phyloP scores from a whole-genome alignment of 2,888 invertebrate genomes.

The Frankliniella intonsa region DNA sequence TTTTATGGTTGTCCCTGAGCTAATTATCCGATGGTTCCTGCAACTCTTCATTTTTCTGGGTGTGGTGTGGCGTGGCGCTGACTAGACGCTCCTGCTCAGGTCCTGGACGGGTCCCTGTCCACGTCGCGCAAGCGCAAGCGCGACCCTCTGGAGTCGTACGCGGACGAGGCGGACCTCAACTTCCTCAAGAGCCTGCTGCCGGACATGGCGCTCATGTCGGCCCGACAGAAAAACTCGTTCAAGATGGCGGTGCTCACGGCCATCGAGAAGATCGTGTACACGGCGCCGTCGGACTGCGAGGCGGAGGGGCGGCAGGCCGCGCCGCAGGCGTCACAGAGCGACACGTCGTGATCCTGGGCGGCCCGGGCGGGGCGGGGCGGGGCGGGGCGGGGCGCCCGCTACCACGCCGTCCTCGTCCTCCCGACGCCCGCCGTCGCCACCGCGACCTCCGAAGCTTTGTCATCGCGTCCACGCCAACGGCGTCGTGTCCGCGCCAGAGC shows the following conservation, averaged over 20 bases:
- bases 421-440: no score
- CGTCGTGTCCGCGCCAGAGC: neutral
- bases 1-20: no score
- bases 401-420: no score
- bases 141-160: conserved; percentile 2
- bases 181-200: conserved; percentile 54
- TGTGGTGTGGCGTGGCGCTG: neutral
- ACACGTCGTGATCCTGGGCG: neutral
- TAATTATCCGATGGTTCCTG: no score
- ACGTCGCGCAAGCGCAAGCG: neutral
- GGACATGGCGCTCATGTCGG: conserved; percentile 50
- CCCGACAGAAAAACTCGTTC: conserved; percentile 51
- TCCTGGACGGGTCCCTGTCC: neutral
- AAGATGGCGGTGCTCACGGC: conserved; percentile 52
- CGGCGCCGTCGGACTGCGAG: neutral
- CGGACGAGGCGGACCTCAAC: conserved; percentile 43
- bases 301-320: neutral
- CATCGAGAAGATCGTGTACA: conserved; percentile 43
- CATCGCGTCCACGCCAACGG: no score
- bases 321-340: conserved; percentile 12
- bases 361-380: neutral
- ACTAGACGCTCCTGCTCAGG: neutral
- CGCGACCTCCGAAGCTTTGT: no score
- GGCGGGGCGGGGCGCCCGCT: neutral
- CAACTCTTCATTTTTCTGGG: no score